A percentile compares a stretch with the other conserved stretches of the same genome.
phyloP scores from a whole-genome alignment of 2,888 invertebrate genomes.

The Lasioglossum figueresi region DNA sequence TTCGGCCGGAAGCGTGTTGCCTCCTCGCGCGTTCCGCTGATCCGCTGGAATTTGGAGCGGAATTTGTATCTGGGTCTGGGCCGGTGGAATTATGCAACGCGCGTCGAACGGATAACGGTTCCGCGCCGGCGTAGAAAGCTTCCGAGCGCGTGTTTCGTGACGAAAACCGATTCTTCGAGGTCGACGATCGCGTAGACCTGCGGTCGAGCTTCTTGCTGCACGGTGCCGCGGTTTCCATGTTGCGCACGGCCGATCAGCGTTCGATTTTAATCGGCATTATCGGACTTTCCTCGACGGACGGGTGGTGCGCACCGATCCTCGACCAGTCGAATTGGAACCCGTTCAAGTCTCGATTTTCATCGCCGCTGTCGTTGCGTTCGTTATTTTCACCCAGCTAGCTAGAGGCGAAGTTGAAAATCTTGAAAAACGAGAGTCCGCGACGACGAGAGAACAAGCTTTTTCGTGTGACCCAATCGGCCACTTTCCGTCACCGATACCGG shows the following conservation, averaged over 20 bases:
- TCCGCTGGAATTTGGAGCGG: conserved; percentile 70
- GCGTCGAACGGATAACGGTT: conserved; percentile 79
- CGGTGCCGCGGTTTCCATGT: conserved; percentile 49
- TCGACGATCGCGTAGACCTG: conserved; percentile 70
- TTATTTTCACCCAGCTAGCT: too few species aligned
- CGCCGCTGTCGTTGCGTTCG: neutral
- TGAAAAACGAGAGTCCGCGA: neutral
- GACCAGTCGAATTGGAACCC: neutral
- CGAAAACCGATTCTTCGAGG: conserved; percentile 70
- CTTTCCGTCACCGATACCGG: conserved; percentile 25
- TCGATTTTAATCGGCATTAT: conserved; percentile 37
- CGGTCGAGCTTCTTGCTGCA: conserved; percentile 59
- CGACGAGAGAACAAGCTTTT: neutral
- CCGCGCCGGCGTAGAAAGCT: conserved; percentile 73
- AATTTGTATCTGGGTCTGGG: conserved; percentile 78
- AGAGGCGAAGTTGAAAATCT: neutral
- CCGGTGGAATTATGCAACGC: conserved; percentile 78
- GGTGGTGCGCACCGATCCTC: neutral
- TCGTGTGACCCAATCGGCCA: conserved; percentile 15
- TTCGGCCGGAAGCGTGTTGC: conserved; percentile 57
- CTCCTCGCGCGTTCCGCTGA: conserved; percentile 61
- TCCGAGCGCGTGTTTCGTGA: conserved; percentile 70
- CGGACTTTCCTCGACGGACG: neutral
- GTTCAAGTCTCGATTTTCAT: neutral
- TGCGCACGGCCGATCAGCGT: conserved; percentile 28